Evolutionary conservation across 1,140 invertebrate genomes (phyloP), one percentile per base, ranked within the genome.

Genomic region (Leptonema lineaticorne): DNA sequence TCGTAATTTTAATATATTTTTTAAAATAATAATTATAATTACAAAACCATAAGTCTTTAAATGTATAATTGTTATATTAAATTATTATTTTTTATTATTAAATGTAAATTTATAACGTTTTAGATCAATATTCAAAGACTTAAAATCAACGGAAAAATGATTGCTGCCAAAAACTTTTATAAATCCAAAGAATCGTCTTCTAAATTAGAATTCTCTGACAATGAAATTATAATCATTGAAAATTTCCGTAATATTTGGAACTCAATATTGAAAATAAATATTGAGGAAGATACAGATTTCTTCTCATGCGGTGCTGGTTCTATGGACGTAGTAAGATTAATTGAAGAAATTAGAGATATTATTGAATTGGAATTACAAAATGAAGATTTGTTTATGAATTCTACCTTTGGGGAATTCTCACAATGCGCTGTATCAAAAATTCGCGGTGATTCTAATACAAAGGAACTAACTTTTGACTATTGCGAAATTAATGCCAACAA

Each of bases 241-340:
- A 80, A 78, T 16, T 79, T 91, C 0, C 80, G 87, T 74, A 77
- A 80, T 8, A 88, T 97, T 24, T 98, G 96, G 96, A 85, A 87
- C 67, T 86, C 87, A 5, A 97, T 98, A 74, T 81, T 98, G 0
- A 90, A 89, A 70, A 81, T 87, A 0, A 87, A 91, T 0, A 85
- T 98, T 2, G 87, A 89, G 1, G 84, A 90, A 1, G 85, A 88
- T 0, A 94, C 93, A 0, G 94, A 98, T 77, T 98, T 98, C 78
- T 98, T 99, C 78, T 88, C 88, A 9, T 88, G 86, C 37, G 96
- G 96, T 24, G 96, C 92, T 20, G 92, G 93, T 0, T 97, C 95
- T 8, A 98, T 98, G 94, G 96, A 98, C 78, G 95, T 98, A 7
- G 94, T 96, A 0, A 87, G 95, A 74, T 78, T 97, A 28, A 88